Evolutionary conservation across 2,113 vertebrate genomes (phyloP).

Genomic region (Semicossyphus pulcher): DNA sequence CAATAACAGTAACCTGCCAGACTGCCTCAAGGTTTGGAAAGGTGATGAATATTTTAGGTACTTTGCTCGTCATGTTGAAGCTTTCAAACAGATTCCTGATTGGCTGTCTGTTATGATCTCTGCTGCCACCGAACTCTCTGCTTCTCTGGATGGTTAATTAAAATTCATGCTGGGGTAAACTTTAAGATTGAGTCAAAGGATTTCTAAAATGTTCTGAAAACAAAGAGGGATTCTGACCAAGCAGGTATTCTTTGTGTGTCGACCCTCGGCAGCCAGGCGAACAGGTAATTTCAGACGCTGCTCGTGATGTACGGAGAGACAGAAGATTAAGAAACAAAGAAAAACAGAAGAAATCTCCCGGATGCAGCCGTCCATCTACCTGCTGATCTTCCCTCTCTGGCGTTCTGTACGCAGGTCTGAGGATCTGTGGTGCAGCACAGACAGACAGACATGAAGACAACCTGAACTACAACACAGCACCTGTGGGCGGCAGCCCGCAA

Average conservation of each 20-base stretch:
- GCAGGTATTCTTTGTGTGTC: neutral
- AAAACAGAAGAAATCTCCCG: constrained; percentile 32
- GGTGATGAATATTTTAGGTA: constrained; percentile 9
- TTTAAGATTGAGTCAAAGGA: too few species aligned
- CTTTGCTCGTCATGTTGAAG: constrained; percentile 20
- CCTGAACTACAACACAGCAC: constrained; percentile 26
- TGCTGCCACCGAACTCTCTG: neutral
- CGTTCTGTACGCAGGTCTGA: constrained; percentile 43
- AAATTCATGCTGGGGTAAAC: too few species aligned
- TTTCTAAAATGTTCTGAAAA: too few species aligned
- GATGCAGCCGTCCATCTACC: constrained; percentile 59
- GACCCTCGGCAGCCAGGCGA: neutral
- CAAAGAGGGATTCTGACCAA: neutral
- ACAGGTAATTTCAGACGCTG: constrained; percentile 30
- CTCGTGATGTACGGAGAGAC: neutral
- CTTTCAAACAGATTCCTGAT: constrained; percentile 13
- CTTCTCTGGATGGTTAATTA: neutral
- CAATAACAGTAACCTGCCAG: constrained; percentile 43
- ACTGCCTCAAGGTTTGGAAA: neutral
- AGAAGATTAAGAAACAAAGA: neutral
- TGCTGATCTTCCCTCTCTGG: constrained; percentile 54
- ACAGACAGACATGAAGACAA: constrained; percentile 34
- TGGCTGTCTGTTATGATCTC: constrained; percentile 4
- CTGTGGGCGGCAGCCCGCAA: constrained; percentile 21
- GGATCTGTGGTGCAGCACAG: constrained; percentile 54